Evolutionary conservation across 2,113 vertebrate genomes (phyloP).

Genomic region (Aix galericulata): DNA sequence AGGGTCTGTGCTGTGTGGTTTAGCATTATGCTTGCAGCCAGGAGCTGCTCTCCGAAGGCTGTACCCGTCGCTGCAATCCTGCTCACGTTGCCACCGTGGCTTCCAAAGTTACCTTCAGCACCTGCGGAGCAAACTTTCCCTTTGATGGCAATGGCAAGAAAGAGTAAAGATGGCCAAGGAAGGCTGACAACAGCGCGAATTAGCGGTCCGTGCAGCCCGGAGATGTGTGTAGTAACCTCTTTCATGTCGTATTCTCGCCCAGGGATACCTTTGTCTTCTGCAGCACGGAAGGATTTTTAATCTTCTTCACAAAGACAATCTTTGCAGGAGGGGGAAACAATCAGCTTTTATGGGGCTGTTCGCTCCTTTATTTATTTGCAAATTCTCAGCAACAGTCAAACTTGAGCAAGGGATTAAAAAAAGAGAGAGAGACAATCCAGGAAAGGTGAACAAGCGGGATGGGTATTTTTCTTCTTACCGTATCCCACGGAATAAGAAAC

Average conservation of each 20-base stretch:
- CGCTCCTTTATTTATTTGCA: conserved; percentile 61
- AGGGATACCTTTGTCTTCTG: conserved; percentile 54
- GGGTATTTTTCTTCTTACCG: not conserved
- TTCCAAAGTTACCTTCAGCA: not conserved
- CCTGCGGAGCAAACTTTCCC: not conserved
- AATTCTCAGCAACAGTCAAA: conserved; percentile 51
- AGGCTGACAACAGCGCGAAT: conserved; percentile 13
- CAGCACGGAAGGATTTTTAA: conserved; percentile 36
- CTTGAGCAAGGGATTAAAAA: conserved; percentile 1
- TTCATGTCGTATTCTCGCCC: conserved; percentile 59
- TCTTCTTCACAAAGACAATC: conserved; percentile 56
- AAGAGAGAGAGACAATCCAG: not conserved
- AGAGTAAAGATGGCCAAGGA: not conserved
- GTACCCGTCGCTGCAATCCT: not conserved
- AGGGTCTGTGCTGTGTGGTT: not conserved
- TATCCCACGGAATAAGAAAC: conserved; percentile 24
- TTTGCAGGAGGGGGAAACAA: conserved; percentile 30
- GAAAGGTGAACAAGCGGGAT: not conserved
- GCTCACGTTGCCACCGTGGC: not conserved
- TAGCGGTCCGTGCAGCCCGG: conserved; percentile 40
- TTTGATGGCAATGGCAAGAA: not conserved
- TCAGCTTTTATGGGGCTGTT: conserved; percentile 56
- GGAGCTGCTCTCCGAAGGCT: not conserved
- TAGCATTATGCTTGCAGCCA: not conserved
- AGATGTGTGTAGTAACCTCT: conserved; percentile 41